Conservation (phyloP, 2,888 invertebrate genomes). For the Ceriagrion tenellum region DNA sequence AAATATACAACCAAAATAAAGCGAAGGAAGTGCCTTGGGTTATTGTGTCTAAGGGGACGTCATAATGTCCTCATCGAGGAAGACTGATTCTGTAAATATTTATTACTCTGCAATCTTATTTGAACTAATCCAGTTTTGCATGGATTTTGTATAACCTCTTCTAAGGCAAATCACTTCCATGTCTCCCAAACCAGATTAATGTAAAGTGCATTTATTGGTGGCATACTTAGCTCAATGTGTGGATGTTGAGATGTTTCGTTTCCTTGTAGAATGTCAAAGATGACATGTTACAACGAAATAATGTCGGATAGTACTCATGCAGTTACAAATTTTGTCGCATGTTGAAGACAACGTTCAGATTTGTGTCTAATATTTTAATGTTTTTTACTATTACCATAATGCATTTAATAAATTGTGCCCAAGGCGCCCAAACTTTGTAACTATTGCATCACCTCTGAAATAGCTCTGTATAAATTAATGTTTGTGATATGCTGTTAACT, state of each 20-base stretch:
- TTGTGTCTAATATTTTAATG: slow-evolving; percentile 2
- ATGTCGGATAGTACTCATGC: not conserved
- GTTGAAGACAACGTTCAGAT: slow-evolving; percentile 16
- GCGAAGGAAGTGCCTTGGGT: slow-evolving; percentile 74
- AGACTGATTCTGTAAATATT: slow-evolving; percentile 35
- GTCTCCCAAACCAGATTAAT: slow-evolving; percentile 12
- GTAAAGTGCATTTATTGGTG: slow-evolving; percentile 59
- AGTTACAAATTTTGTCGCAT: slow-evolving; percentile 4
- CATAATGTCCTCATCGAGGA: not conserved
- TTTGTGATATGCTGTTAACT: not conserved
- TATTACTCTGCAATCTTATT: not conserved
- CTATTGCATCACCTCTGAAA: slow-evolving; percentile 20
- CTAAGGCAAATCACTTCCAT: not conserved
- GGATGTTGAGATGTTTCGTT: not conserved
- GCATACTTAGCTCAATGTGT: slow-evolving; percentile 16
- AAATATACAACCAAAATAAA: slow-evolving; percentile 86
- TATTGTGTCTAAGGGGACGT: slow-evolving; percentile 60
- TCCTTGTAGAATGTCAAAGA: slow-evolving; percentile 25
- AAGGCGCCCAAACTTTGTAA: slow-evolving; percentile 40
- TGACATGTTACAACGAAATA: slow-evolving; percentile 28
- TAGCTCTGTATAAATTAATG: not conserved
- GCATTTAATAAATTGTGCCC: slow-evolving; percentile 55
- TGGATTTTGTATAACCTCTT: slow-evolving; percentile 38
- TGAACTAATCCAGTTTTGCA: slow-evolving; percentile 7
- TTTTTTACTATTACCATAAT: slow-evolving; percentile 26